Conservation (phyloP, 2,113 vertebrate species). For the Hyperoodon ampullatus region DNA sequence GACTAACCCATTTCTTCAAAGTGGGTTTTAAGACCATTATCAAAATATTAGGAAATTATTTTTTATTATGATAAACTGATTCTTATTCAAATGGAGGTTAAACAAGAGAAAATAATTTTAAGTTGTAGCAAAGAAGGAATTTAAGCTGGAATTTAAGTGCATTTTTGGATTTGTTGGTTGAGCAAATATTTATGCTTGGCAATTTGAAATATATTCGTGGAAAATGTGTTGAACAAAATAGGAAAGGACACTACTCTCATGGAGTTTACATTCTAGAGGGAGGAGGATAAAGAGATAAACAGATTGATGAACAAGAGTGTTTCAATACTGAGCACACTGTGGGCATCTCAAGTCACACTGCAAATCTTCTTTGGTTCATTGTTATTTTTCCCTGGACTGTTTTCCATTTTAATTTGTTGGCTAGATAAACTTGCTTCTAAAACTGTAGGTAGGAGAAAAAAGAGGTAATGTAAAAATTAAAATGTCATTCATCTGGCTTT, state of each 20-base stretch:
- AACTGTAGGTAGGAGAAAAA: conserved; percentile 57
- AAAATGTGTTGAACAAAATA: background rate
- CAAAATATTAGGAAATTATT: conserved; percentile 31
- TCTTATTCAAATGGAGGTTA: background rate
- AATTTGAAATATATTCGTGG: background rate
- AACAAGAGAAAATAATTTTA: conserved; percentile 4
- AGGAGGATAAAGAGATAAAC: background rate
- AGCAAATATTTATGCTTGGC: background rate
- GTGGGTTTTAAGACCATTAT: background rate
- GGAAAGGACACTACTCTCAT: background rate
- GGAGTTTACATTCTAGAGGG: background rate
- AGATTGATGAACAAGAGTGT: background rate
- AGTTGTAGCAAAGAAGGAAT: background rate
- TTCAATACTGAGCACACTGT: background rate
- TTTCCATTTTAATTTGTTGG: conserved; percentile 53
- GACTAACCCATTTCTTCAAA: background rate
- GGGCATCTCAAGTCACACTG: background rate
- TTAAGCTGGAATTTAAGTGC: conserved; percentile 1
- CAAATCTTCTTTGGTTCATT: background rate
- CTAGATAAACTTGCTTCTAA: conserved; percentile 52
- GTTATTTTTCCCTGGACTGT: background rate
- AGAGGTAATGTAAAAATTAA: conserved; percentile 77
- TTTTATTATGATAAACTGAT: conserved; percentile 28
- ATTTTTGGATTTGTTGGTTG: background rate
- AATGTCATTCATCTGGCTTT: conserved; percentile 76